A percentile compares a stretch with the other conserved stretches of the same genome.
Evolutionary conservation across 2,797 vertebrate genomes (phyloP).

Genomic region (Tadarida brasiliensis): DNA sequence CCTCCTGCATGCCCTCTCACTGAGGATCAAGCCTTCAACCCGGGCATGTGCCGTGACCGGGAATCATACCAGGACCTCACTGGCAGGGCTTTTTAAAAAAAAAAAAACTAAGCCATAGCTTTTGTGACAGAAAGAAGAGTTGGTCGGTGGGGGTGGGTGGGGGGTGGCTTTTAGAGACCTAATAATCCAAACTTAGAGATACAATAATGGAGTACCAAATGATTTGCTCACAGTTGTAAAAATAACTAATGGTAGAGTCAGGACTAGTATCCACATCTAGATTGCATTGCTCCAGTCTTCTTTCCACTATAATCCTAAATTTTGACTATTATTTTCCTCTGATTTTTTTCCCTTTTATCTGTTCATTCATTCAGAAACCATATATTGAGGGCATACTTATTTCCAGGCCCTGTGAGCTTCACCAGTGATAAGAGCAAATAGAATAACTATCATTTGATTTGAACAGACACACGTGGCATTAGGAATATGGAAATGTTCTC

Average conservation of each 20-base stretch:
- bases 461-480: neutral
- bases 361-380: neutral
- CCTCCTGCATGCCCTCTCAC: too few relatives aligned
- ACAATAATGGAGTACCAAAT: constrained; percentile 31
- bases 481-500: constrained; percentile 40
- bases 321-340: neutral
- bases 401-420: neutral
- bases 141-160: neutral
- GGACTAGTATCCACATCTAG: neutral
- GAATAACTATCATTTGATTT: constrained; percentile 22
- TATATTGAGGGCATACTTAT: neutral
- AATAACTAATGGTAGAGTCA: neutral
- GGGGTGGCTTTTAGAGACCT: constrained; percentile 17
- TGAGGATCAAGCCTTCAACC: too few relatives aligned
- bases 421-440: neutral
- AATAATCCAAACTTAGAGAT: neutral
- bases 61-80: too few relatives aligned
- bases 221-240: constrained; percentile 21
- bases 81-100: neutral
- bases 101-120: constrained; percentile 25
- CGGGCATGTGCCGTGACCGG: too few relatives aligned
- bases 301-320: neutral
- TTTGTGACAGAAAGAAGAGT: constrained; percentile 25
- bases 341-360: neutral
- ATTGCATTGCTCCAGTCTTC: neutral